Conservation (phyloP, 2,888 invertebrate species). For the Pandemis heparana region DNA sequence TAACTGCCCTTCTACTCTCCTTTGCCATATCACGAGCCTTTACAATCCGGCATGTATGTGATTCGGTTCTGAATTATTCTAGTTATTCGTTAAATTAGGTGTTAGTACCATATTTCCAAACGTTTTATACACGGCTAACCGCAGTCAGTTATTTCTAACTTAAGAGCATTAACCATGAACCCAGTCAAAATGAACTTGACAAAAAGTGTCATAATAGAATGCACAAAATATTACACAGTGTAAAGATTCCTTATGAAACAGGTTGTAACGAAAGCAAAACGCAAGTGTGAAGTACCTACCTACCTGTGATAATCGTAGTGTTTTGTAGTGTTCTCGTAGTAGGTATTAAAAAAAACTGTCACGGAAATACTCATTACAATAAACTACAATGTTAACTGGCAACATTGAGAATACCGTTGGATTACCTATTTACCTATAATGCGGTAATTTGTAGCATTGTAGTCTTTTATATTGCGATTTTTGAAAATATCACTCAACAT, state of each 20-base stretch:
- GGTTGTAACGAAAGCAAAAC: not conserved
- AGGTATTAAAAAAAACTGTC: no score
- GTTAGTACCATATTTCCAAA: not conserved
- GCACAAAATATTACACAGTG: not conserved
- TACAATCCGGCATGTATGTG: not conserved
- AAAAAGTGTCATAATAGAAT: constrained; percentile 16
- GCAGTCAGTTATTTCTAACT: not conserved
- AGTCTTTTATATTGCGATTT: not conserved
- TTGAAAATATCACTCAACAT: not conserved
- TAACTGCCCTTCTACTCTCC: not conserved
- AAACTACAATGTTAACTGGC: no score
- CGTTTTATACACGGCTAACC: not conserved
- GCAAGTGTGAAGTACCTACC: not conserved
- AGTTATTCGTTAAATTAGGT: not conserved
- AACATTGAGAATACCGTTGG: no score
- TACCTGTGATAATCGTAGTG: not conserved
- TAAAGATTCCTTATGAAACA: not conserved
- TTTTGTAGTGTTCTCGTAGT: no score
- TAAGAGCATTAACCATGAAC: not conserved
- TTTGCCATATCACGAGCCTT: not conserved
- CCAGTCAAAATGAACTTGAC: constrained; percentile 14
- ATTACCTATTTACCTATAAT: no score
- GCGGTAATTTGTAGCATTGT: not conserved
- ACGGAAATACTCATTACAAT: no score
- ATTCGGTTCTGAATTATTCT: not conserved